Base-by-base conservation (phyloP, 2,888 invertebrate genomes). In the Mythimna ferrago region DNA sequence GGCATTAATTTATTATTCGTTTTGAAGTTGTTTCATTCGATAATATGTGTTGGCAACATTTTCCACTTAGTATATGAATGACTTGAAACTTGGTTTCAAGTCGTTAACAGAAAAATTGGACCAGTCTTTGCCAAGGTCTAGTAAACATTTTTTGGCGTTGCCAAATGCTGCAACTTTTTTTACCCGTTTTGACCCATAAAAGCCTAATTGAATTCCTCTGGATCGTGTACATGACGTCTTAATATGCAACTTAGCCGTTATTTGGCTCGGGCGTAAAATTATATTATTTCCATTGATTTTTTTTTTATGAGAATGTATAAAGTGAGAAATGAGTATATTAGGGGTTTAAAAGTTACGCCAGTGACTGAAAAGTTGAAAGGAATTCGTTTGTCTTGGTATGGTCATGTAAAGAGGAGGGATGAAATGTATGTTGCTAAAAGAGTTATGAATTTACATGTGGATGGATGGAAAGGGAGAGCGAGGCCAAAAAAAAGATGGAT, bases 271-370 rank as follows among this genome's bases (percentile, higher is more conserved):
- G 48, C 16, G 44, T 44, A 14, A 44, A 71, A 51, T 19, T 26
- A 26, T 26, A 26, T 26, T n/a, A 53, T 58, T 63, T 58, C 44
- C 9, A 76, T 69, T 77, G 26, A 26, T 26, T 26, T 26, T 26
- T 26, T 26, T 26, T 26, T 26, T 26, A 26, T 1, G 26, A 26
- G 26, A 1, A 26, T 26, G 26, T 1, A 26, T 26, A 26, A 26
- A 26, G 26, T 26, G 26, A 26, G 26, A 26, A 26, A 26, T 26
- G 26, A 26, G 26, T 26, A 26, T 26, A 26, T 26, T 26, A 26
- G 26, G 26, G 26, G 26, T 26, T 26, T 26, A 26, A 26, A 26
- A 26, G 26, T 26, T 26, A 26, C 26, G 26, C 26, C 26, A 26
- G 26, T 26, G 26, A 26, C 26, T 26, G 26, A 26, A 26, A 26